A percentile compares a stretch with the other conserved stretches of the same genome.
These are phyloP conservation scores for Crotalus tigris DNA, from an alignment of 2,113 vertebrate species.

Conservation along the genomic window DNA sequence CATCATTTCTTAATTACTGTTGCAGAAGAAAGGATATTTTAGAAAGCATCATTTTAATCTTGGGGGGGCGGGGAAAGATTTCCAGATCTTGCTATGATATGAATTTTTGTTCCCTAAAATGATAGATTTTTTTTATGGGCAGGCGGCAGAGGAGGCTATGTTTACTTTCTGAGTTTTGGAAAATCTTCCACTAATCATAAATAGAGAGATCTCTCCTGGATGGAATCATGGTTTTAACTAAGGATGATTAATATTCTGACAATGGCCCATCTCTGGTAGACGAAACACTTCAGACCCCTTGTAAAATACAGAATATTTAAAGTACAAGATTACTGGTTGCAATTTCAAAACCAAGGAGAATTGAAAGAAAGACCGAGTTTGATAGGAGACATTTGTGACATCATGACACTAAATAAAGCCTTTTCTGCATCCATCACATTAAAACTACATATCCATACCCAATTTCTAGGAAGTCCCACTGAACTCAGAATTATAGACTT, in stretches of 20 bases:
- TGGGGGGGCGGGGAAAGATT: too few species aligned
- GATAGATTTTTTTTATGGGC: not conserved
- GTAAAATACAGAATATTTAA: not conserved
- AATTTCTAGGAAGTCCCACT: not conserved
- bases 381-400: not conserved
- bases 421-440: not conserved
- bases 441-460: too few species aligned
- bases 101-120: not conserved
- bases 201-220: too few species aligned
- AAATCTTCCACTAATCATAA: not conserved
- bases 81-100: not conserved
- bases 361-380: not conserved
- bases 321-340: not conserved
- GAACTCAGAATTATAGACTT: not conserved
- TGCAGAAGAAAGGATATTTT: not conserved
- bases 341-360: not conserved
- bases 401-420: not conserved
- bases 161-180: not conserved
- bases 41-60: not conserved
- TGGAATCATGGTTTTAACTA: not conserved
- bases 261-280: not conserved
- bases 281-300: not conserved
- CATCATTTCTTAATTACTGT: slow-evolving; percentile 17
- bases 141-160: not conserved
- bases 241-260: not conserved